Base-by-base conservation (phyloP, 64 coral and sea anemone species). In the Astreopora myriophthalma region DNA sequence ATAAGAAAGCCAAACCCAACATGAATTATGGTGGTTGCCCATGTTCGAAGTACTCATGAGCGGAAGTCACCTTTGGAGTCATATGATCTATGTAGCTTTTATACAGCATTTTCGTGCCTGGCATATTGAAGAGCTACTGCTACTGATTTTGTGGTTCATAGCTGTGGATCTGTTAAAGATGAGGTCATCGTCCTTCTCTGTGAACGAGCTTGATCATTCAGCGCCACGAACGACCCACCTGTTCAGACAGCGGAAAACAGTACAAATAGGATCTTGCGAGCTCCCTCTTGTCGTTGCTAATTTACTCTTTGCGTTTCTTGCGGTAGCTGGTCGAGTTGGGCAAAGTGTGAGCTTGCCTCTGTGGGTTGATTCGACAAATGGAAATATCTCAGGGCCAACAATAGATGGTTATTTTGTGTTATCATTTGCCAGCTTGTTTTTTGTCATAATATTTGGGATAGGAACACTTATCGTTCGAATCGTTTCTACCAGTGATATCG, bases 351-450 rank as follows among this genome's bases (percentile, higher is more conserved):
- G 77, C 17, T 55, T 98, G 10, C 96, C 96, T 32, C 80, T 98
- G 10, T 98, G 96, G 96, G 49, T 95, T 23, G 93, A 92, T 34
- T 94, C 96, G 2, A 83, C 86, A 36, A 75, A 93, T 33, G 69
- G 27, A 68, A 73, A 84, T 55, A 19, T 17, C 61, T 75, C 58
- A 2, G 52, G 37, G 1, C 23, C 63, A 31, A 64, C 55, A 8
- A 37, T 98, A 25, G 96, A 98, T 57, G 79, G 82, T n/a, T 98
- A 95, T 71, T 98, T 98, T 24, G 96, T 98, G 3, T 65, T 93
- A 27, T 90, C 90, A 8, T 98, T 98, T 28, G 90, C 93, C 1
- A 92, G 93, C 33, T 37, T 90, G 33, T 95, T 80, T 22, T 98
- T 95, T 66, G 90, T 98, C 3, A 73, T 98, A 39, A 95, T 95